phyloP scores from a whole-genome alignment of 2,797 vertebrate species.

The Rhynchotus rufescens region DNA sequence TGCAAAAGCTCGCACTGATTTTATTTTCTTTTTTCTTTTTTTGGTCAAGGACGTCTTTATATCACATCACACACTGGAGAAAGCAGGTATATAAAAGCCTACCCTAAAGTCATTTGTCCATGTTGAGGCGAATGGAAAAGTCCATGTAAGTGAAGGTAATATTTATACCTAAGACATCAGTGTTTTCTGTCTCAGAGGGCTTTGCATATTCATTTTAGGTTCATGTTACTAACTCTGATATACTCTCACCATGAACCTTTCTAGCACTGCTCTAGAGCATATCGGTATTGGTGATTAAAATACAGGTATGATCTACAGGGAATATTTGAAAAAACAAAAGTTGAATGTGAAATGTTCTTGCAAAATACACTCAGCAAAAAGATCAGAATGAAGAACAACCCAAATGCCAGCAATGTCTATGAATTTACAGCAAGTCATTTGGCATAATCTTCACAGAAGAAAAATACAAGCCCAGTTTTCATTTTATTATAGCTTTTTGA shows the following conservation, averaged over 20 bases:
- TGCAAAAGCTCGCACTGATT: not conserved
- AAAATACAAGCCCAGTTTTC: not conserved
- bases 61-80: fast-evolving
- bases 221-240: not conserved
- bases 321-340: not conserved
- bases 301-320: not conserved
- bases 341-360: not conserved
- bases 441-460: not conserved
- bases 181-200: not conserved
- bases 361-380: not conserved
- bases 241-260: not conserved
- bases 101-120: not conserved
- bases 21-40: not conserved
- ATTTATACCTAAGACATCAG: not conserved
- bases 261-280: not conserved
- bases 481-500: not conserved
- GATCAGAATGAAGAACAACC: not conserved
- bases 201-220: not conserved
- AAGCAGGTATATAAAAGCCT: not conserved
- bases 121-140: not conserved
- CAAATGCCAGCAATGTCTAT: not conserved
- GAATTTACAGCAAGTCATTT: not conserved
- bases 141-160: not conserved
- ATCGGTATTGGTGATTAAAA: not conserved
- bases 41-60: not conserved